These are phyloP conservation scores for Thera obeliscata DNA, from an alignment of 2,888 invertebrate genomes.

Conservation along the genomic window DNA sequence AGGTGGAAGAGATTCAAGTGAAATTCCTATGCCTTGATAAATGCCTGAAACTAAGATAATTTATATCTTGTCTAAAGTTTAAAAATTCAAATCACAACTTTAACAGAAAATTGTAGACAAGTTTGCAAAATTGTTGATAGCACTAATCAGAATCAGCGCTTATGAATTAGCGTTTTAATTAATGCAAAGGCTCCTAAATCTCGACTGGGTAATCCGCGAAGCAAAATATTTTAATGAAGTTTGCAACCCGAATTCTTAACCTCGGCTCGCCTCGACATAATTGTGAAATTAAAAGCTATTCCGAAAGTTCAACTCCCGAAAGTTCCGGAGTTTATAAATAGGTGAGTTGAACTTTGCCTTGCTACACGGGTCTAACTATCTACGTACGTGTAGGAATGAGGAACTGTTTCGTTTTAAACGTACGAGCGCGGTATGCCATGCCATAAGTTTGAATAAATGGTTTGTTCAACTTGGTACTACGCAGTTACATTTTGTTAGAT, in stretches of 20 bases:
- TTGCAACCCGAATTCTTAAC: slow-evolving; percentile 57
- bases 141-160: slow-evolving; percentile 30
- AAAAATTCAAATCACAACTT: too few relatives aligned
- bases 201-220: slow-evolving; percentile 56
- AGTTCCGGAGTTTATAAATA: slow-evolving; percentile 31
- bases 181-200: slow-evolving; percentile 44
- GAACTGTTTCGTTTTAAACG: slow-evolving; percentile 17
- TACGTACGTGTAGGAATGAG: not conserved
- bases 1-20: too few relatives aligned
- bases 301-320: slow-evolving; percentile 46
- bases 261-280: slow-evolving; percentile 50
- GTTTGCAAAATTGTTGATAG: slow-evolving; percentile 5
- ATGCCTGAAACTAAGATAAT: too few relatives aligned
- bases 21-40: too few relatives aligned
- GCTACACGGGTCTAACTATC: not conserved
- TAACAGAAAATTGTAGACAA: not conserved
- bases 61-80: too few relatives aligned
- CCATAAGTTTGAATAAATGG: slow-evolving; percentile 26
- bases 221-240: slow-evolving; percentile 75
- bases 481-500: not conserved
- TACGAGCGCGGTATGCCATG: slow-evolving; percentile 16
- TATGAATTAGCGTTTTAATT: slow-evolving; percentile 45
- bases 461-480: slow-evolving; percentile 9
- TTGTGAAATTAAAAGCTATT: slow-evolving; percentile 62
- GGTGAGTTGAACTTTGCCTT: slow-evolving; percentile 27